Evolutionary conservation across 2,888 invertebrate species (phyloP), one percentile per base, ranked within the genome.

Genomic region (Trichopria drosophilae): DNA sequence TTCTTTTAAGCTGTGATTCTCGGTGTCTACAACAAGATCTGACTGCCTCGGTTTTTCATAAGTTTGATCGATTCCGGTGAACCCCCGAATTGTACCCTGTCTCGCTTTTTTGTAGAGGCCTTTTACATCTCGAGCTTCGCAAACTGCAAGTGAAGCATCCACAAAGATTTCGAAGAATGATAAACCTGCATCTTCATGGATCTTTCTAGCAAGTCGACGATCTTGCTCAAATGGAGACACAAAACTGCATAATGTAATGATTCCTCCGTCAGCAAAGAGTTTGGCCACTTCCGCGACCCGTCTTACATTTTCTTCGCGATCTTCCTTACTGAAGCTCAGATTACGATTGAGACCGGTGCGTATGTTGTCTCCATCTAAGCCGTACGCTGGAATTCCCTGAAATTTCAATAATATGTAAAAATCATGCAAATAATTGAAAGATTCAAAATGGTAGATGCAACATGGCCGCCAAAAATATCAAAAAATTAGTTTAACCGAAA

Each of bases 81-180:
- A 88, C 2, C 87, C 86, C 77, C 86, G 80, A 57, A 99, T 95
- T 45, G 86, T 80, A 43, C 98, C 98, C 55, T 90, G 88, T 53
- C 98, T 83, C 0, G 98, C 99, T 76, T 96, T 97, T 76, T 93
- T 93, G 77, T 99, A 98, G 10, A 99, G 81, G 0, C 97, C 97
- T 72, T 98, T 98, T 0, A 92, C 91, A 73, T 99, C 99, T 31
- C 98, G 81, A 57, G 86, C 80, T 69, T 99, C 98, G 76, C 98
- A 99, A 2, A 95, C 86, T 35, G 87, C 84, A 3, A 99, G 73
- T 0, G 97, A 92, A 0, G 98, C 95, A 73, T 95, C 89, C n/a
- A 99, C 88, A 77, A 92, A 97, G 1, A 95, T 85, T 76, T 99
- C 98, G 68, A 92, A 90, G 79, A 97, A 98, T 1, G 81, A 87